Conservation (phyloP, 1,140 invertebrate species). For the Drosophila saltans region DNA sequence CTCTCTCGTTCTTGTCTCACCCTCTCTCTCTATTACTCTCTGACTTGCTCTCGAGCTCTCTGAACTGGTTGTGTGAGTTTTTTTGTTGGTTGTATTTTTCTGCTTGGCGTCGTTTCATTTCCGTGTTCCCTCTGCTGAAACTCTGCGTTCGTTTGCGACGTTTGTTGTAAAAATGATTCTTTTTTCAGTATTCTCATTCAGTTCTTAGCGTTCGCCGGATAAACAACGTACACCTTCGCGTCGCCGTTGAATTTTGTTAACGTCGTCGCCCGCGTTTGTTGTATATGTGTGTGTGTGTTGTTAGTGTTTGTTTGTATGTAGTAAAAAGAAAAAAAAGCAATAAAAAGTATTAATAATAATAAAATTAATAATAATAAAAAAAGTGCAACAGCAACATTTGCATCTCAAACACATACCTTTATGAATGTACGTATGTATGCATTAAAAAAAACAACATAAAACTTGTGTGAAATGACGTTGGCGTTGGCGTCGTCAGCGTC, state of each 20-base stretch:
- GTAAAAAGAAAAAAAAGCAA: conserved; percentile 51
- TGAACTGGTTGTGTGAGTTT: conserved; percentile 79
- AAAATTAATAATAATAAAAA: conserved; percentile 40
- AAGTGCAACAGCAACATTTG: conserved; percentile 54
- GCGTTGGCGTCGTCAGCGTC: conserved; percentile 53
- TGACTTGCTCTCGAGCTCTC: conserved; percentile 53
- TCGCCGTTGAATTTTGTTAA: conserved; percentile 20
- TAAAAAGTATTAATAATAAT: conserved; percentile 78
- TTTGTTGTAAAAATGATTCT: conserved; percentile 74
- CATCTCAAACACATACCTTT: conserved; percentile 44
- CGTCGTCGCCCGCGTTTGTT: conserved; percentile 41
- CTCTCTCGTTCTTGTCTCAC: conserved; percentile 23
- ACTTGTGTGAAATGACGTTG: conserved; percentile 30
- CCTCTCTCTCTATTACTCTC: conserved; percentile 52
- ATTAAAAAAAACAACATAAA: conserved; percentile 21
- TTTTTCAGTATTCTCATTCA: conserved; percentile 70
- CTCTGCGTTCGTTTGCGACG: conserved; percentile 21
- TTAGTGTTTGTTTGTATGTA: conserved; percentile 40
- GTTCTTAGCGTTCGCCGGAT: conserved; percentile 75
- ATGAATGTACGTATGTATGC: conserved; percentile 41
- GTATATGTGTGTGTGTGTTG: conserved; percentile 51
- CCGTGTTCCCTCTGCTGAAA: conserved; percentile 31
- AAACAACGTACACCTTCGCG: conserved; percentile 55
- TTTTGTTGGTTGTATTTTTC: conserved; percentile 38
- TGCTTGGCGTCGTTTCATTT: conserved; percentile 45